Percentiles rank a stretch among this genome's conserved stretches.
phyloP scores from a whole-genome alignment of 2,888 invertebrate genomes.

The Melolontha melolontha region DNA sequence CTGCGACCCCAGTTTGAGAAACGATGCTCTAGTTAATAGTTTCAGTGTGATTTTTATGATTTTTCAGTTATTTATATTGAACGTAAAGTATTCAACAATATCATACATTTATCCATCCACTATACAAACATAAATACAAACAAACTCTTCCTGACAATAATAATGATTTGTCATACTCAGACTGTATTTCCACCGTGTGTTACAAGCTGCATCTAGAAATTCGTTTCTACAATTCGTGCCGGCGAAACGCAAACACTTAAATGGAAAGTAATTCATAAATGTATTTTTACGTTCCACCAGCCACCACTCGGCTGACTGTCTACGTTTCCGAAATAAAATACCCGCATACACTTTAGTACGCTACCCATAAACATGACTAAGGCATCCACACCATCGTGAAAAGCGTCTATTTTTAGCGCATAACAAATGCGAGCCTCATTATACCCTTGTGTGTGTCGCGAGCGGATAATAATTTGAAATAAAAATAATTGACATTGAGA shows the following conservation, averaged over 20 bases:
- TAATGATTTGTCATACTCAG: too few species aligned
- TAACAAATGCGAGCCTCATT: conserved; percentile 36
- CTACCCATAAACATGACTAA: conserved; percentile 27
- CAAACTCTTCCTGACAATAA: too few species aligned
- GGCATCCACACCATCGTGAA: conserved; percentile 19
- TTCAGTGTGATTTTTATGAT: too few species aligned
- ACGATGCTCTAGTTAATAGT: too few species aligned
- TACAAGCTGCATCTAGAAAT: too few species aligned
- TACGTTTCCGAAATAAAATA: conserved; percentile 32
- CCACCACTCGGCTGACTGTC: conserved; percentile 3
- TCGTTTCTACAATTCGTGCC: conserved; percentile 1
- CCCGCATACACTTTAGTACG: conserved; percentile 3
- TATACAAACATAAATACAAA: too few species aligned
- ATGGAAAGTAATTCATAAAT: conserved; percentile 13
- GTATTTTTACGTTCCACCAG: conserved; percentile 31
- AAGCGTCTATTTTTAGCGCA: conserved; percentile 31
- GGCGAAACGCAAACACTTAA: conserved; percentile 19
- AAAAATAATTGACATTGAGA: conserved; percentile 41
- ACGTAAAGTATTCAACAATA: too few species aligned
- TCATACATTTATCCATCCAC: too few species aligned
- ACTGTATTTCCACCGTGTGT: too few species aligned
- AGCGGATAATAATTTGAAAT: conserved; percentile 37
- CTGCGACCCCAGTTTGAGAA: too few species aligned
- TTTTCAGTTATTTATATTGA: too few species aligned
- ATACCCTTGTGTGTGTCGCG: conserved; percentile 30